A percentile compares a stretch with the other conserved stretches of the same genome.
phyloP scores from a whole-genome alignment of 2,113 vertebrate species.

The Mionectes macconnelli region DNA sequence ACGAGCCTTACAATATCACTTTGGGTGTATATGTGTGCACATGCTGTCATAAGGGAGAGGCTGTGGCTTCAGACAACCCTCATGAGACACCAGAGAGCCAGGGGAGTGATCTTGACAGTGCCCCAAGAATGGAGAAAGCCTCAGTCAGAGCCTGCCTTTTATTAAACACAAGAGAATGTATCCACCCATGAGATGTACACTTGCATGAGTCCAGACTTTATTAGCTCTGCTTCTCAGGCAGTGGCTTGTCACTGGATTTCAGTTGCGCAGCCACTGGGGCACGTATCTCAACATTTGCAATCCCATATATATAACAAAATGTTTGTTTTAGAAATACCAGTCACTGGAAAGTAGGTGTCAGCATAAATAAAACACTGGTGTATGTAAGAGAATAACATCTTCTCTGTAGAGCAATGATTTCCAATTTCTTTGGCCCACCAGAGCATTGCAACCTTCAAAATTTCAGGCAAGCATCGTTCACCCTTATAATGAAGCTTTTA shows the following conservation, averaged over 20 bases:
- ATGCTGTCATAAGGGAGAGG: slow-evolving; percentile 42
- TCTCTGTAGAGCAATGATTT: slow-evolving; percentile 16
- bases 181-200: not conserved
- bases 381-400: not conserved
- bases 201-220: not conserved
- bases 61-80: not conserved
- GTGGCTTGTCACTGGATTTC: not conserved
- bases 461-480: not conserved
- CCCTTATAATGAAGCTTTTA: slow-evolving; percentile 35
- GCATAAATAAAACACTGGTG: slow-evolving; percentile 1
- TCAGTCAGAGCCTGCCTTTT: not conserved
- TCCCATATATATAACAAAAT: not conserved
- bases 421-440: slow-evolving; percentile 29
- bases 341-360: not conserved
- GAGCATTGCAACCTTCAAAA: slow-evolving; percentile 33
- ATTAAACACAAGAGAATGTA: not conserved
- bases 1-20: not conserved
- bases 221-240: not conserved
- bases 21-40: not conserved
- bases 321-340: not conserved
- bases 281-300: not conserved
- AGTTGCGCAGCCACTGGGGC: not conserved
- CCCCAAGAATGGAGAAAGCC: not conserved
- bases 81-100: not conserved
- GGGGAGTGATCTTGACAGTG: not conserved